A percentile compares a stretch with the other conserved stretches of the same genome.
Evolutionary conservation across 2,888 invertebrate species (phyloP).

Genomic region (Eupithecia abbreviata): DNA sequence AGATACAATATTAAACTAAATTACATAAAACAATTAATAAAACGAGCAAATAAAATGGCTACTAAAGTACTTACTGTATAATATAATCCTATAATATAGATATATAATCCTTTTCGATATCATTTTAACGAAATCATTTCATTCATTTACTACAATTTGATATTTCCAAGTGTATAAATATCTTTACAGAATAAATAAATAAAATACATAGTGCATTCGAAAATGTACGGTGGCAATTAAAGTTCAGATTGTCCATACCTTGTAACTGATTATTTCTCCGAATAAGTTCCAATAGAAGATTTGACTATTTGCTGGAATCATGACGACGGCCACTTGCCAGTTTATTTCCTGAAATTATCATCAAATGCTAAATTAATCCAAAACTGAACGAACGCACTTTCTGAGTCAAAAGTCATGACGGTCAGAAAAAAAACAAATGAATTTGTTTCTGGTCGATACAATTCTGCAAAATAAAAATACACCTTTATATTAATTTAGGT

Average conservation of each 20-base stretch:
- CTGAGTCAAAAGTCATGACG: background rate
- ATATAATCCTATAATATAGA: too few species aligned
- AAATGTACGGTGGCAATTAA: background rate
- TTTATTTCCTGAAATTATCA: constrained; percentile 56
- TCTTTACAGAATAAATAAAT: too few species aligned
- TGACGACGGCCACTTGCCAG: constrained; percentile 59
- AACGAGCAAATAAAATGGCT: too few species aligned
- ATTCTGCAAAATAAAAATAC: too few species aligned
- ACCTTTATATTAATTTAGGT: too few species aligned
- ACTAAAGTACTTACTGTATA: too few species aligned
- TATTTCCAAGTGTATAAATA: too few species aligned
- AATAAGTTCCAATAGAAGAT: constrained; percentile 66
- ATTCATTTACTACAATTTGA: background rate
- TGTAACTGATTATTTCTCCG: constrained; percentile 68
- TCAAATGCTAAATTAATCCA: background rate
- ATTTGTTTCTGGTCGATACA: background rate
- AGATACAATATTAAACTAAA: too few species aligned
- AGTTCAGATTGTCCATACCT: constrained; percentile 54
- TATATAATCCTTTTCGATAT: background rate
- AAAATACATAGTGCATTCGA: background rate
- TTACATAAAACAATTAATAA: too few species aligned
- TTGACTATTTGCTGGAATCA: constrained; percentile 58
- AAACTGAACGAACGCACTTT: background rate
- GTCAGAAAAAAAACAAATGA: background rate
- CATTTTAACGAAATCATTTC: background rate